Base-by-base conservation (phyloP, 30 jellyfish, hydroid and myxozoan species). In the Cassiopea andromeda region DNA sequence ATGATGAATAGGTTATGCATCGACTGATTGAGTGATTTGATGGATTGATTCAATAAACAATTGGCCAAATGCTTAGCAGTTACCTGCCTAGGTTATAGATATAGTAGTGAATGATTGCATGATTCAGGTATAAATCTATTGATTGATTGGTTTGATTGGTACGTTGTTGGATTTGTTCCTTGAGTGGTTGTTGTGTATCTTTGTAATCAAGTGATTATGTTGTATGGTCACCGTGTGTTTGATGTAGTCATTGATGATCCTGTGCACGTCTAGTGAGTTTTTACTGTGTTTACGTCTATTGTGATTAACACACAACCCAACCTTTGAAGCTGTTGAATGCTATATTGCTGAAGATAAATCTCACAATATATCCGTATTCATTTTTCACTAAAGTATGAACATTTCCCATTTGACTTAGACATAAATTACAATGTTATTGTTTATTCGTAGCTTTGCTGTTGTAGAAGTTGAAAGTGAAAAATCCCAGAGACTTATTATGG, bases 391-490 rank as follows among this genome's bases (percentile, higher is more conserved):
- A 27, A 27, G 38, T 27, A 27, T 27, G 38, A 27, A 27, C 38
- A 27, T 27, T 27, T 27, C 38, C 38, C 38, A 27, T 27, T 27
- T 27, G 38, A 27, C 38, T 27, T 27, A 27, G 38, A 54, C 64
- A 10, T 54, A 54, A 10, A 10, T 54, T 6, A 54, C 12, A 54
- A 6, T 54, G 7, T 10, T 64, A 9, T 69, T 15, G 44, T 27
- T 19, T 1, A 50, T 2, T 69, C 2, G 46, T 44, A 95, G 99
- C 47, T 95, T 95, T 91, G 97, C 98, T 44, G 87, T 95, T 46
- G 97, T 95, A 27, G 99, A 95, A 81, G 97, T 95, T 70, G 99
- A 96, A 1, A 85, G 97, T 48, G 99, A 95, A 81, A 85, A 95
- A 17, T 95, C 99, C 61, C 99, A 95, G 60, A 75, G 98, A 69